Percentiles rank a stretch among this genome's conserved stretches.
Conservation (phyloP, 2,888 invertebrate genomes). For the Sesamia inferens region DNA sequence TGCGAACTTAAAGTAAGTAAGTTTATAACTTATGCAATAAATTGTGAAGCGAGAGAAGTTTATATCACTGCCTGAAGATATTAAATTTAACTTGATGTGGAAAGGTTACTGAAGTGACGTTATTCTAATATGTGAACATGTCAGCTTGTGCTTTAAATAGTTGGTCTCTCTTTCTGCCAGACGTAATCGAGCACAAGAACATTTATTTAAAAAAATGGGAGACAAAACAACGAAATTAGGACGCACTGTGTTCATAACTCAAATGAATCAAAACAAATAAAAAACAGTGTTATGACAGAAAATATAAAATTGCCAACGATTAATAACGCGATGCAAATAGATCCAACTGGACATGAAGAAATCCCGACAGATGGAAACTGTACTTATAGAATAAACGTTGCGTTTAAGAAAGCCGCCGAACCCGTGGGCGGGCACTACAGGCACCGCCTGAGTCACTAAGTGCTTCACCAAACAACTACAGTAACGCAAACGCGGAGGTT, state of each 20-base stretch:
- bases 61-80: conserved; percentile 32
- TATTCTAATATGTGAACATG: not conserved
- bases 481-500: conserved; percentile 73
- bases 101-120: not conserved
- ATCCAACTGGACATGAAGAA: conserved; percentile 43
- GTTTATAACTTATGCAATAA: conserved; percentile 50
- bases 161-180: not conserved
- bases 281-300: conserved; percentile 22
- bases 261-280: conserved; percentile 16
- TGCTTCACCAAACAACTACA: conserved; percentile 73
- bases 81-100: conserved; percentile 22
- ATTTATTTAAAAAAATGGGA: conserved; percentile 10
- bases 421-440: conserved; percentile 60
- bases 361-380: conserved; percentile 39
- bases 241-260: conserved; percentile 5
- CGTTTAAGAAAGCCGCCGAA: conserved; percentile 62
- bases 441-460: conserved; percentile 68
- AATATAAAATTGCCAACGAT: conserved; percentile 30
- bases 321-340: conserved; percentile 43
- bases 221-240: conserved; percentile 11
- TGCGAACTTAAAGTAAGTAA: conserved; percentile 42
- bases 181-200: not conserved
- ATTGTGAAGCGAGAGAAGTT: conserved; percentile 35
- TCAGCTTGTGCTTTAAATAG: not conserved
- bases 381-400: conserved; percentile 45